Percentiles rank a stretch among this genome's conserved stretches.
phyloP scores from a whole-genome alignment of 2,888 invertebrate species.

The Neoaliturus tenellus region DNA sequence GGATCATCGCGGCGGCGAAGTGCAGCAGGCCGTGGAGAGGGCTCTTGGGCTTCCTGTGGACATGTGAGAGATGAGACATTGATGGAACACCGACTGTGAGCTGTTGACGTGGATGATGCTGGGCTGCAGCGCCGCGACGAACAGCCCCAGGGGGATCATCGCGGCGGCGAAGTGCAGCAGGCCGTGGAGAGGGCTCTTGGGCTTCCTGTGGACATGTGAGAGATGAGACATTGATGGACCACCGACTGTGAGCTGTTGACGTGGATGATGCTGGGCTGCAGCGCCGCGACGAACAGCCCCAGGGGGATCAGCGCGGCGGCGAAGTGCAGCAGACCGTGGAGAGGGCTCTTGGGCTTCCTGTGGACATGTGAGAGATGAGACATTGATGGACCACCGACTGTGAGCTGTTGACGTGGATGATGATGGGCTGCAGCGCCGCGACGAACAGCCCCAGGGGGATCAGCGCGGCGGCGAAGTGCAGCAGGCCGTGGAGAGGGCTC shows the following conservation, averaged over 20 bases:
- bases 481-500: conserved; percentile 78
- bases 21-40: conserved; percentile 81
- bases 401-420: conserved; percentile 76
- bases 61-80: too few relatives aligned
- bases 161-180: conserved; percentile 80
- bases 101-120: conserved; percentile 78
- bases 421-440: conserved; percentile 81
- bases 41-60: conserved; percentile 41
- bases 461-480: conserved; percentile 80
- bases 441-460: conserved; percentile 83
- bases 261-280: conserved; percentile 81
- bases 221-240: too few relatives aligned
- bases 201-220: conserved; percentile 26
- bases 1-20: conserved; percentile 81
- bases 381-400: conserved; percentile 69
- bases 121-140: conserved; percentile 83
- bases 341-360: conserved; percentile 71
- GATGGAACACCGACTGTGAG: too few relatives aligned
- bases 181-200: conserved; percentile 76
- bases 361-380: too few relatives aligned
- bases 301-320: conserved; percentile 82
- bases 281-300: conserved; percentile 82
- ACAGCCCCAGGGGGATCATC: conserved; percentile 82
- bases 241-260: conserved; percentile 73
- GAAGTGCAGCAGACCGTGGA: conserved; percentile 80